Conservation (phyloP, 2,797 vertebrate genomes). For the Neosilurus hyrtlii region DNA sequence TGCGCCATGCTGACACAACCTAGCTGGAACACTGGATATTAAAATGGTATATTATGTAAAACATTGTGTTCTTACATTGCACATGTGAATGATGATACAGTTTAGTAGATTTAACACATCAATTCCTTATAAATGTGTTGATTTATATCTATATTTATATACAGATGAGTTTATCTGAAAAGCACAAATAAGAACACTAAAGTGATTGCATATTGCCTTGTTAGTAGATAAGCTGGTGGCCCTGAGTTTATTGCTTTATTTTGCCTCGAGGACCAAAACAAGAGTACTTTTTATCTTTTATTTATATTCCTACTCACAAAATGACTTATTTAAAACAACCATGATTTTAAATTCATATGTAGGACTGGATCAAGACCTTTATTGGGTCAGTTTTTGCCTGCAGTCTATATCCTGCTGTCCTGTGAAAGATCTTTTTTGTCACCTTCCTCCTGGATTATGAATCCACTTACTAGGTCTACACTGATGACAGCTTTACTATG, state of each 20-base stretch:
- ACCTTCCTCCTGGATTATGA: not conserved
- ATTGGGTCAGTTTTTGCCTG: not conserved
- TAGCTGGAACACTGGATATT: not conserved
- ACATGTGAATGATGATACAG: not conserved
- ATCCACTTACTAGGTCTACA: not conserved
- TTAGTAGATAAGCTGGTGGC: not conserved
- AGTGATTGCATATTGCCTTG: not conserved
- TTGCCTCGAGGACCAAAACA: not conserved
- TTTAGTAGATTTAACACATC: not conserved
- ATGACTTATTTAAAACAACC: not conserved
- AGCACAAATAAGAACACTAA: not conserved
- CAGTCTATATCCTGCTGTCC: not conserved
- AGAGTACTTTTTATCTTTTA: not conserved
- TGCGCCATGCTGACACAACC: too few species aligned
- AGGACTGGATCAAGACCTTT: not conserved
- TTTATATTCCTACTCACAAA: not conserved
- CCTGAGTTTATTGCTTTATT: not conserved
- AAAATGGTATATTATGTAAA: not conserved
- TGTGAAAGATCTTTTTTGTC: not conserved
- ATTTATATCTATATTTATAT: too few species aligned
- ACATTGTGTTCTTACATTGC: not conserved
- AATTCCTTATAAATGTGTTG: not conserved
- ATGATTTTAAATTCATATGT: not conserved
- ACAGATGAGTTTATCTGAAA: not conserved
- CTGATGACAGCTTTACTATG: not conserved